Conservation (phyloP, 2,113 vertebrate genomes). For the Corythaixoides concolor region DNA sequence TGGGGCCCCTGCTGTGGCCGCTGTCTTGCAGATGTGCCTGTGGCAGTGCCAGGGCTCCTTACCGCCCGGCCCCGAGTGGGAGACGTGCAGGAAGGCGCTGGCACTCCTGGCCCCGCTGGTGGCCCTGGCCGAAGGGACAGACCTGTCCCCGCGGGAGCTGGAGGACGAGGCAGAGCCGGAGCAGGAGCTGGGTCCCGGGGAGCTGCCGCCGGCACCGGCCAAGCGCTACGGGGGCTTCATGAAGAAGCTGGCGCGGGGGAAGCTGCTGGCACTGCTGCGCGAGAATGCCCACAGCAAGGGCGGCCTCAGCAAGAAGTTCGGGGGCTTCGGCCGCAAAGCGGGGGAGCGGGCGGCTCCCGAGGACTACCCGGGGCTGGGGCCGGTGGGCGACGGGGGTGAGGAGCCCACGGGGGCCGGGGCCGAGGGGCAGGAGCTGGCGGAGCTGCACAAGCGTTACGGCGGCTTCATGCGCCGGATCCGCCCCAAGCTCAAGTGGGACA, state of each 20-base stretch:
- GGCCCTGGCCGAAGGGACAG: conserved; percentile 1
- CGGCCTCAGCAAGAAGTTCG: conserved; percentile 68
- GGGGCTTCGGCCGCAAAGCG: conserved; percentile 67
- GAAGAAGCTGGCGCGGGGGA: conserved; percentile 81
- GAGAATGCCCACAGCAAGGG: conserved; percentile 74
- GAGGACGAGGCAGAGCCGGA: conserved; percentile 9
- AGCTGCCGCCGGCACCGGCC: conserved; percentile 18
- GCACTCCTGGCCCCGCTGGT: conserved; percentile 19
- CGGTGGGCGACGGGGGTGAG: neutral
- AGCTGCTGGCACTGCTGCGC: conserved; percentile 71
- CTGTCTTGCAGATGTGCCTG: conserved; percentile 83
- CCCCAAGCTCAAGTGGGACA: conserved; percentile 94
- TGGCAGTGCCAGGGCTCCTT: conserved; percentile 80
- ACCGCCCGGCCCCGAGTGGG: conserved; percentile 70
- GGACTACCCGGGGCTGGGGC: conserved; percentile 17
- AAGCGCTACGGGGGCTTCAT: conserved; percentile 84
- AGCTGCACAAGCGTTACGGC: conserved; percentile 94
- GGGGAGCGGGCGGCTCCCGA: conserved; percentile 59
- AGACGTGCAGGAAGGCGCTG: conserved; percentile 73
- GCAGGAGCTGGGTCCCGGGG: conserved; percentile 33
- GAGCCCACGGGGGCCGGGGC: conserved; percentile 35
- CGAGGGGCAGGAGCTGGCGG: conserved; percentile 67
- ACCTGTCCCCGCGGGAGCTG: neutral
- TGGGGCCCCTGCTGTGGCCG: neutral
- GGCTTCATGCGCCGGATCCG: conserved; percentile 94